These are phyloP conservation scores for Dromococcyx pavoninus DNA, from an alignment of 2,797 vertebrate genomes.

Conservation along the genomic window DNA sequence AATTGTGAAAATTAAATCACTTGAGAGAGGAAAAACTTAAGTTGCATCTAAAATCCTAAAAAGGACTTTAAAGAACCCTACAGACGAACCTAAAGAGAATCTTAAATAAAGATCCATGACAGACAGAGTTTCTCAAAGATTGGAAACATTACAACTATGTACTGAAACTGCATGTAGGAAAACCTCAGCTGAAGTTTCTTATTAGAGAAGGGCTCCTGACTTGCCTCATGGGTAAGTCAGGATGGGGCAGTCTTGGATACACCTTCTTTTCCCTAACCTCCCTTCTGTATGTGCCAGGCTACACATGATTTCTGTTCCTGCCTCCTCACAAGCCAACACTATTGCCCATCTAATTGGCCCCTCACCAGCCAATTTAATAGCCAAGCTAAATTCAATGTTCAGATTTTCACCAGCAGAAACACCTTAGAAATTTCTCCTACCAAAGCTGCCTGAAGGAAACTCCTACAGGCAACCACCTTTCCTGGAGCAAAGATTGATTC, in stretches of 20 bases:
- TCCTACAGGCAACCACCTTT: background rate
- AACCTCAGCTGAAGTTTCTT: background rate
- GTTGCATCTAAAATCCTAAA: background rate
- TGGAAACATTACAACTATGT: fast-evolving
- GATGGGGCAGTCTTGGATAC: background rate
- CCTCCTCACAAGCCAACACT: background rate
- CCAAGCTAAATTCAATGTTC: background rate
- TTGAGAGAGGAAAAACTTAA: background rate
- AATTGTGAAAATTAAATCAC: background rate
- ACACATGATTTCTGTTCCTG: background rate
- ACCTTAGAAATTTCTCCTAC: background rate
- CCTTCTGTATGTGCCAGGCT: background rate
- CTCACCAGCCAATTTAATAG: background rate
- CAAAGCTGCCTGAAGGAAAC: background rate
- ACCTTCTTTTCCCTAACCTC: background rate
- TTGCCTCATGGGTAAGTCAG: too few relatives aligned
- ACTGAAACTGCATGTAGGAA: background rate
- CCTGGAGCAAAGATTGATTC: background rate
- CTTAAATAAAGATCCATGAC: background rate
- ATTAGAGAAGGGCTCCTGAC: background rate
- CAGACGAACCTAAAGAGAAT: background rate
- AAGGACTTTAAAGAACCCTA: background rate
- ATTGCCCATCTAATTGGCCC: background rate
- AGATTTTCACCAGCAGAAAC: background rate
- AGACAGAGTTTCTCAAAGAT: background rate